Evolutionary conservation across 2,797 vertebrate genomes (phyloP), one percentile per base, ranked within the genome.

Genomic region (Phalloptychus januarius): DNA sequence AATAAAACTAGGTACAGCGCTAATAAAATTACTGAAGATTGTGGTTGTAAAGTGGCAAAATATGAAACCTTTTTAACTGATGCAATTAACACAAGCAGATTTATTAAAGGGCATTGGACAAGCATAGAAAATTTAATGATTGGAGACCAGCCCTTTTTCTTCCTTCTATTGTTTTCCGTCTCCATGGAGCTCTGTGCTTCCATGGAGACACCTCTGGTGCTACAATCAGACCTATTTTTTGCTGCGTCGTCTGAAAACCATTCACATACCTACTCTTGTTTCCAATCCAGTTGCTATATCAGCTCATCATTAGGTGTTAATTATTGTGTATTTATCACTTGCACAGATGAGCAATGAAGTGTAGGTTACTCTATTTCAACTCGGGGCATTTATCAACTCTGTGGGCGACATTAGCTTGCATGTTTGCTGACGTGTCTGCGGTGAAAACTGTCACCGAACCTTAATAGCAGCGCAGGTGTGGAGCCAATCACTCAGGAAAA

Each of bases 401-500:
- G 85, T 89, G 88, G 90, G 87, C 71, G 75, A 75, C 82, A 74
- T 88, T 67, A 67, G 36, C 89, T 79, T 77, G 85, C 71, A 71
- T 67, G 58, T 89, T 79, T 86, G 74, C 81, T 88, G 85, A 93
- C 69, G 74, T 82, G 69, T 82, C 88, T 87, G 85, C 78, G 69
- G 83, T 18, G 25, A 81, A 86, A 78, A 79, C 74, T 58, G 67
- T 83, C 73, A 75, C 81, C 1, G 76, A 80, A 83, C 69, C 76
- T 82, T 92, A 91, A 93, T 89, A 87, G 86, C 84, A 33, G 89
- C 31, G 88, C 92, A 80, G 91, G 94, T 87, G 91, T 85, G 42
- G 83, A 92, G 87, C 91, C 88, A 80, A 88, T 92, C 82, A 71
- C 85, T 86, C 73, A 76, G 77, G 77, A 83, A 73, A 38, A 83